Conservation (phyloP, 2,888 invertebrate genomes). For the Tortrix viridana region DNA sequence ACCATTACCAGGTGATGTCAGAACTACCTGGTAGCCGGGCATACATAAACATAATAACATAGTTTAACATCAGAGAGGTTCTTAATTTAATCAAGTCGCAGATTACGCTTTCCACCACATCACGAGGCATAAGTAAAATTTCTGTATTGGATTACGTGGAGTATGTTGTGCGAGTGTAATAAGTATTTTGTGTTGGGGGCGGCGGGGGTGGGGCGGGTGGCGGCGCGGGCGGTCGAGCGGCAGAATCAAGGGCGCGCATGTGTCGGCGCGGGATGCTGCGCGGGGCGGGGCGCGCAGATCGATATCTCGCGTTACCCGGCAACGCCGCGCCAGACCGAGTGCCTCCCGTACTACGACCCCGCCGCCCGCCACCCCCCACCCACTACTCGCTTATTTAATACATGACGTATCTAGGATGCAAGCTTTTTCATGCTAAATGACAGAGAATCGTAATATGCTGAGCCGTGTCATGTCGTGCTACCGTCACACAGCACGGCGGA, state of each 20-base stretch:
- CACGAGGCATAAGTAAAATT: slow-evolving; percentile 70
- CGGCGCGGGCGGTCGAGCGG: slow-evolving; percentile 41
- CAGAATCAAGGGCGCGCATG: slow-evolving; percentile 39
- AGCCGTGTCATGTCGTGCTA: slow-evolving; percentile 53
- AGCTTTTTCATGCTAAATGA: slow-evolving; percentile 80
- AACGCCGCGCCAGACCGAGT: slow-evolving; percentile 86
- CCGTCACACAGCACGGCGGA: slow-evolving; percentile 44
- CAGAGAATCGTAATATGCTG: slow-evolving; percentile 67
- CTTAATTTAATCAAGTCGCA: slow-evolving; percentile 35
- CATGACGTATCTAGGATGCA: slow-evolving; percentile 77
- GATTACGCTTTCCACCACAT: slow-evolving; percentile 42
- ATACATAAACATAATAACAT: neutral
- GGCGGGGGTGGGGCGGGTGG: slow-evolving; percentile 44
- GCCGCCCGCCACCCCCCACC: slow-evolving; percentile 56
- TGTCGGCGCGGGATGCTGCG: slow-evolving; percentile 77
- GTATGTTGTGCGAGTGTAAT: slow-evolving; percentile 80
- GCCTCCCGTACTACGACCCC: slow-evolving; percentile 84
- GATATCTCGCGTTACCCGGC: slow-evolving; percentile 84
- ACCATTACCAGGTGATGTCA: no score
- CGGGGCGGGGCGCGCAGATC: slow-evolving; percentile 71
- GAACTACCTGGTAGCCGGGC: no score
- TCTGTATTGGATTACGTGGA: slow-evolving; percentile 78
- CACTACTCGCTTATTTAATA: slow-evolving; percentile 82
- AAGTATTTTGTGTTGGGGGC: slow-evolving; percentile 69
- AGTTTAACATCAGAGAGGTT: slow-evolving; percentile 30